phyloP scores from a whole-genome alignment of 2,888 invertebrate genomes.

The Diploptera punctata region DNA sequence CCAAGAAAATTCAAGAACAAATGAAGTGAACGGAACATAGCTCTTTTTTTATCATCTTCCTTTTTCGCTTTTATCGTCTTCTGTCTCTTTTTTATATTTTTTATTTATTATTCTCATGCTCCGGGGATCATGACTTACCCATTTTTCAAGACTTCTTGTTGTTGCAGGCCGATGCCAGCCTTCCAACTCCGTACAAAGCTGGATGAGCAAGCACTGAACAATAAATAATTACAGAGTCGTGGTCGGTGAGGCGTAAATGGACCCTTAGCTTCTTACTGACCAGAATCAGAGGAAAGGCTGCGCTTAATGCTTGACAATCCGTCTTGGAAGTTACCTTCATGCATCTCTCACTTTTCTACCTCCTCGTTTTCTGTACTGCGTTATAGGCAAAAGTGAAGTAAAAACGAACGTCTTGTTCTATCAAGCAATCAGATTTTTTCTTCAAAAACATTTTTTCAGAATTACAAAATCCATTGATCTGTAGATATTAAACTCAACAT shows the following conservation, averaged over 20 bases:
- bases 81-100: not conserved
- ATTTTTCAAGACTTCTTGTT: not conserved
- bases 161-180: not conserved
- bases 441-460: too few species aligned
- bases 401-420: too few species aligned
- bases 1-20: not conserved
- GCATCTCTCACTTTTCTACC: not conserved
- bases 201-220: not conserved
- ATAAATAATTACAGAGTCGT: constrained; percentile 26
- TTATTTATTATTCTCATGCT: not conserved
- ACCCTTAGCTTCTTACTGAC: not conserved
- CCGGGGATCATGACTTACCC: not conserved
- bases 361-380: too few species aligned
- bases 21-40: not conserved
- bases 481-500: too few species aligned
- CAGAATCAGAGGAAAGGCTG: too few species aligned
- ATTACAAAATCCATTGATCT: too few species aligned
- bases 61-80: constrained; percentile 6
- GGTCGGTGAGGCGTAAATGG: not conserved
- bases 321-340: not conserved
- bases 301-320: not conserved
- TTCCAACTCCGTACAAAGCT: not conserved
- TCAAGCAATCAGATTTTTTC: too few species aligned
- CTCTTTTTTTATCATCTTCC: not conserved
- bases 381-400: too few species aligned